phyloP scores from a whole-genome alignment of 2,888 invertebrate species.

The Copidosoma aretas region DNA sequence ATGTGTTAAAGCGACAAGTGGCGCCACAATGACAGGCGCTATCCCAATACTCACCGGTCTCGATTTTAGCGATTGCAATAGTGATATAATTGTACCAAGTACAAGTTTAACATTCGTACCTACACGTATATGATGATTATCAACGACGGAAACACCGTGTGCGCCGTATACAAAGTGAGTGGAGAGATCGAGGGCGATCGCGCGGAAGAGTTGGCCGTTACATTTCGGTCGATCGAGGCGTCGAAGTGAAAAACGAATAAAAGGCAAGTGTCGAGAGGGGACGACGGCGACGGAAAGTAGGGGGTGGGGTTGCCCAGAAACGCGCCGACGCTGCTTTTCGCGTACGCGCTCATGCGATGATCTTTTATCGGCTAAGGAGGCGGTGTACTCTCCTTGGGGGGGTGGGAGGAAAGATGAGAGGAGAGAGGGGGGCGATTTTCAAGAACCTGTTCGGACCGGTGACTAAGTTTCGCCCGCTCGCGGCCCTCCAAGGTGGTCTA shows the following conservation, averaged over 20 bases:
- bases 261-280: not conserved
- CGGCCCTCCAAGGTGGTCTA: conserved; percentile 62
- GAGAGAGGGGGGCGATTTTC: conserved; percentile 20
- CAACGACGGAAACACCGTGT: too few relatives aligned
- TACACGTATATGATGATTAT: too few relatives aligned
- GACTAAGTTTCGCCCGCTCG: conserved; percentile 34
- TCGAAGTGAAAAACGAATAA: not conserved
- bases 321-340: not conserved
- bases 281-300: not conserved
- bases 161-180: not conserved
- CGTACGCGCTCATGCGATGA: conserved; percentile 50
- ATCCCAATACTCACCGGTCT: too few relatives aligned
- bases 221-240: not conserved
- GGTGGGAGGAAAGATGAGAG: not conserved
- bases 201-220: not conserved
- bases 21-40: too few relatives aligned
- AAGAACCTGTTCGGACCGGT: conserved; percentile 26
- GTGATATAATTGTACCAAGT: too few relatives aligned
- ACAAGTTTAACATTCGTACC: too few relatives aligned
- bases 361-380: conserved; percentile 58
- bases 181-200: not conserved
- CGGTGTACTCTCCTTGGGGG: not conserved
- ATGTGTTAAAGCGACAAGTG: too few relatives aligned
- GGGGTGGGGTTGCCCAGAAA: not conserved
- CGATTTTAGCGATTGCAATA: too few relatives aligned